Conservation (phyloP, 2,888 invertebrate species). For the Lithophane semibrunnea region DNA sequence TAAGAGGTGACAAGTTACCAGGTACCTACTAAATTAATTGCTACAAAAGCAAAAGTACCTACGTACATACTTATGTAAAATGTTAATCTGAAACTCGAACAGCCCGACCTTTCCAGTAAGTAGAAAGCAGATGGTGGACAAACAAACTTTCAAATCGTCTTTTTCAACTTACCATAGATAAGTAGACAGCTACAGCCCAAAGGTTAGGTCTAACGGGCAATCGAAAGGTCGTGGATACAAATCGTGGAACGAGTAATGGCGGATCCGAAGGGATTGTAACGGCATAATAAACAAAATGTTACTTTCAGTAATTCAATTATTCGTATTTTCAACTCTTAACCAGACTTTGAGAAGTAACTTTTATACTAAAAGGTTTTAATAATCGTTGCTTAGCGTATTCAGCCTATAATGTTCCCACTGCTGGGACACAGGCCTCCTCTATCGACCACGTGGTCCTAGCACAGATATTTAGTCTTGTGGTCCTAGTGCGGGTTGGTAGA, state of each 20-base stretch:
- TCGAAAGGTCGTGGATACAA: conserved; percentile 53
- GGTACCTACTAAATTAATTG: conserved; percentile 1
- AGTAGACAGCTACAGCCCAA: conserved; percentile 28
- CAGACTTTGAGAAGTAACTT: not conserved
- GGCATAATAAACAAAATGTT: conserved; percentile 16
- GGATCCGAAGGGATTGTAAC: conserved; percentile 33
- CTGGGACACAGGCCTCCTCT: too few species aligned
- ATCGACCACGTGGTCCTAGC: too few species aligned
- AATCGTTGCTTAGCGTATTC: too few species aligned
- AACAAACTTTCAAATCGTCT: conserved; percentile 43
- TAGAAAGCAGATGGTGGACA: conserved; percentile 35
- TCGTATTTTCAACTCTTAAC: conserved; percentile 2
- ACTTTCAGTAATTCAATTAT: not conserved
- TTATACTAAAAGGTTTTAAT: not conserved
- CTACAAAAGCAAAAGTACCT: conserved; percentile 2
- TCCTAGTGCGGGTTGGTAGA: too few species aligned
- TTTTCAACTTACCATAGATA: conserved; percentile 30
- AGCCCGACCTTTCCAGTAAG: conserved; percentile 19
- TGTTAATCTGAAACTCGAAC: not conserved
- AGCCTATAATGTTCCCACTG: too few species aligned
- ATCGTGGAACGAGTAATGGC: conserved; percentile 39
- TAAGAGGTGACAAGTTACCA: conserved; percentile 7
- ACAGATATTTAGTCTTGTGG: too few species aligned
- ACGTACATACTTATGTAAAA: not conserved
- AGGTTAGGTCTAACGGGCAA: conserved; percentile 51